phyloP scores from a whole-genome alignment of 2,113 vertebrate genomes.

The Craseonycteris thonglongyai region DNA sequence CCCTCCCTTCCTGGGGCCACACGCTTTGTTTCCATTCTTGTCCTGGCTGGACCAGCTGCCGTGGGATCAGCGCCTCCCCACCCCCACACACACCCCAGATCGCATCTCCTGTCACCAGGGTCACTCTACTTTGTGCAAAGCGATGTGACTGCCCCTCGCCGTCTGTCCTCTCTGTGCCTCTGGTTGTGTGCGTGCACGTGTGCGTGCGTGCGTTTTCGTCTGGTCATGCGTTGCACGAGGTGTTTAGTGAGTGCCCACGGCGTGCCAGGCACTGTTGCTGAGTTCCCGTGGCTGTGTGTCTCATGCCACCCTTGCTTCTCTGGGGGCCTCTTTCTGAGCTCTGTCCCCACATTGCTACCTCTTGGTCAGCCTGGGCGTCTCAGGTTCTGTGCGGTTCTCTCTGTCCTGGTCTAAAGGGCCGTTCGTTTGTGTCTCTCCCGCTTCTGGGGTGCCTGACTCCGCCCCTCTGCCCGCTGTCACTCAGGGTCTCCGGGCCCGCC shows the following conservation, averaged over 20 bases:
- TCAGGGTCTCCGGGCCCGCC: background rate
- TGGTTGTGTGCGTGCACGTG: background rate
- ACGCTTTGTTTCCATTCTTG: background rate
- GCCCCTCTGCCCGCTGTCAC: background rate
- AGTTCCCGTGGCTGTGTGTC: background rate
- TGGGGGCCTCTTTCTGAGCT: conserved; percentile 27
- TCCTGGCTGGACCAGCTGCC: conserved; percentile 29
- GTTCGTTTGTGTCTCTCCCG: background rate
- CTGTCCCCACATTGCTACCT: conserved; percentile 65
- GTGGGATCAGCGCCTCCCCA: background rate
- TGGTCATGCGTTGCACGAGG: background rate
- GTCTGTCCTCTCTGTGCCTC: background rate
- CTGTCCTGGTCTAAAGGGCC: background rate
- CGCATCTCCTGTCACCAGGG: background rate
- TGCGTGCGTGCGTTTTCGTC: background rate
- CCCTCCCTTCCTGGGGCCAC: background rate
- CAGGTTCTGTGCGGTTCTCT: conserved; percentile 37
- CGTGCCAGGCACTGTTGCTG: background rate
- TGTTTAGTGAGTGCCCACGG: conserved; percentile 39
- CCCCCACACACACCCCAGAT: rapidly evolving
- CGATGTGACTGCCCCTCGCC: background rate
- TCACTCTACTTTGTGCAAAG: background rate
- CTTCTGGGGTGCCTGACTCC: background rate
- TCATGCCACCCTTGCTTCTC: conserved; percentile 10
- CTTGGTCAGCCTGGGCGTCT: conserved; percentile 66